These are phyloP conservation scores for Lota lota DNA, from an alignment of 2,113 vertebrate genomes.

Conservation along the genomic window DNA sequence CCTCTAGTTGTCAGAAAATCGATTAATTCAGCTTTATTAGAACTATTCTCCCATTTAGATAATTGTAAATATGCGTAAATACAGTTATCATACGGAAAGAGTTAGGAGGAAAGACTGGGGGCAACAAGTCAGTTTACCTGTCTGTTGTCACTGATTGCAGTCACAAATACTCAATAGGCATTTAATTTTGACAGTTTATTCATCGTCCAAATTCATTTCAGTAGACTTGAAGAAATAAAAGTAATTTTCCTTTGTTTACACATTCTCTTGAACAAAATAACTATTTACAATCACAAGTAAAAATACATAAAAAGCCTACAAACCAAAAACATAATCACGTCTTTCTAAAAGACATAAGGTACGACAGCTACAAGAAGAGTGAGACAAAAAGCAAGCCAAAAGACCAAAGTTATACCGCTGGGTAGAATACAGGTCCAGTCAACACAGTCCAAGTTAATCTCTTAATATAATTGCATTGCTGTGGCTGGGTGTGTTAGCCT, in stretches of 20 bases:
- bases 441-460: too few species aligned
- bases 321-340: conserved; percentile 76
- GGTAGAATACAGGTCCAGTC: too few species aligned
- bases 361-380: conserved; percentile 86
- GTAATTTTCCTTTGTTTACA: conserved; percentile 77
- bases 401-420: conserved; percentile 65
- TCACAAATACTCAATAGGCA: neutral
- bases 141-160: neutral
- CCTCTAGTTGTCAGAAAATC: too few species aligned
- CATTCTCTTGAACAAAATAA: conserved; percentile 97
- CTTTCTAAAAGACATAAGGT: conserved; percentile 99
- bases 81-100: neutral
- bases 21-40: too few species aligned
- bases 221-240: conserved; percentile 84
- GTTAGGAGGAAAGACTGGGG: neutral
- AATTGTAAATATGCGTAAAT: too few species aligned
- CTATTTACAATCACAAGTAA: conserved; percentile 95
- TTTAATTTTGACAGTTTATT: conserved; percentile 67
- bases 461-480: too few species aligned
- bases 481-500: too few species aligned
- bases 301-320: conserved; percentile 94
- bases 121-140: neutral
- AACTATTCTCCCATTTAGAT: too few species aligned
- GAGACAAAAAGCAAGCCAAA: conserved; percentile 80
- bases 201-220: conserved; percentile 71